phyloP scores from a whole-genome alignment of 2,888 invertebrate genomes.

The Amiota communis region DNA sequence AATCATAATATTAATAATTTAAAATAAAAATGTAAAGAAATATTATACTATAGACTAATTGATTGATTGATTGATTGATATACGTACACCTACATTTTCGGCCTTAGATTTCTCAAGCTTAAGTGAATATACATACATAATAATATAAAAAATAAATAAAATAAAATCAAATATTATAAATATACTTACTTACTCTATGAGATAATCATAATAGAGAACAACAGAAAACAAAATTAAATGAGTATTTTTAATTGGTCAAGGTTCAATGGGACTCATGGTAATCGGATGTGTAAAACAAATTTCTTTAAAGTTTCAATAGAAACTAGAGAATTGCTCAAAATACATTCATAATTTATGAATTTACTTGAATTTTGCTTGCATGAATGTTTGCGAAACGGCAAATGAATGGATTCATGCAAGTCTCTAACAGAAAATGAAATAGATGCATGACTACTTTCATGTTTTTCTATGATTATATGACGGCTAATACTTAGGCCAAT shows the following conservation, averaged over 20 bases:
- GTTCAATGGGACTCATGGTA: no score
- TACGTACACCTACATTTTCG: slow-evolving; percentile 62
- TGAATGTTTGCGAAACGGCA: no score
- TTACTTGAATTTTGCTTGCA: no score
- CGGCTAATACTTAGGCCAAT: no score
- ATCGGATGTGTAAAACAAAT: no score
- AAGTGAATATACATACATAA: slow-evolving; percentile 45
- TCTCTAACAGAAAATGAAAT: no score
- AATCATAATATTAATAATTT: background rate
- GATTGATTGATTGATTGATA: slow-evolving; percentile 36
- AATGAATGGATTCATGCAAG: no score
- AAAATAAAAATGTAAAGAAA: background rate
- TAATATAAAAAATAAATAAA: slow-evolving; percentile 34
- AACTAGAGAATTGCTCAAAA: no score
- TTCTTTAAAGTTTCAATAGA: no score
- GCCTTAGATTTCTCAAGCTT: slow-evolving; percentile 61
- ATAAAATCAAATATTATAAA: slow-evolving; percentile 11
- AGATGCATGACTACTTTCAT: no score
- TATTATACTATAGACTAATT: slow-evolving; percentile 16
- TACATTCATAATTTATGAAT: no score
- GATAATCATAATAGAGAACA: background rate
- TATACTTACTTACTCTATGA: background rate
- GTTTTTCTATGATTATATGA: no score
- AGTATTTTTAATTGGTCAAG: background rate
- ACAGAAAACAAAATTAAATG: background rate